A percentile compares a stretch with the other conserved stretches of the same genome.
These are phyloP conservation scores for Platichthys stellatus DNA, from an alignment of 2,113 vertebrate species.

Conservation along the genomic window DNA sequence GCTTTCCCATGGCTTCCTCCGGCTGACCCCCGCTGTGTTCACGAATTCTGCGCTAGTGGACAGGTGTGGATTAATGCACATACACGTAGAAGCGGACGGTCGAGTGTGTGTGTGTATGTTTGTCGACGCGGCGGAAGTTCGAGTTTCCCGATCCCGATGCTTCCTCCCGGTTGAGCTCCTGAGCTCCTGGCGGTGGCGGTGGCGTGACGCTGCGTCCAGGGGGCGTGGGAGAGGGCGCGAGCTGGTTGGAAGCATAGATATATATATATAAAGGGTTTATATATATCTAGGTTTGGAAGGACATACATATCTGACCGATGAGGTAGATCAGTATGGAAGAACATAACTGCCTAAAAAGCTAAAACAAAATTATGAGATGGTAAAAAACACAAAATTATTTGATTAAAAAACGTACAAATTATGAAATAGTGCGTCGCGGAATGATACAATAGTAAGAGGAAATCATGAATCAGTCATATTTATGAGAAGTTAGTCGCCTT, in stretches of 20 bases:
- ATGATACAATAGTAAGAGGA: too few species aligned
- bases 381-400: too few species aligned
- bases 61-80: not conserved
- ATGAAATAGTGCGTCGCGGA: too few species aligned
- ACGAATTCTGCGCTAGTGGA: not conserved
- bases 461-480: too few species aligned
- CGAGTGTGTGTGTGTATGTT: not conserved
- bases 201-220: constrained; percentile 23
- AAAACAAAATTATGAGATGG: too few species aligned
- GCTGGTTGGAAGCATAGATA: constrained; percentile 37
- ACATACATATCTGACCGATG: too few species aligned
- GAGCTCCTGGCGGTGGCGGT: constrained; percentile 27
- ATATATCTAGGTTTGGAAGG: too few species aligned
- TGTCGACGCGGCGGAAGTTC: constrained; percentile 11
- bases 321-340: too few species aligned
- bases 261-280: too few species aligned
- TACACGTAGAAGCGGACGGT: not conserved
- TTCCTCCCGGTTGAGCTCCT: constrained; percentile 55
- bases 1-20: constrained; percentile 75
- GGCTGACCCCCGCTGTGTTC: constrained; percentile 41
- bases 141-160: constrained; percentile 32
- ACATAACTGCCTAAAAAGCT: too few species aligned
- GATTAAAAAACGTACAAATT: too few species aligned
- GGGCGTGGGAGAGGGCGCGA: constrained; percentile 49
- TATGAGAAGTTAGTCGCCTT: too few species aligned